These are phyloP conservation scores for Botrylloides violaceus DNA, from an alignment of 23 tunicate genomes.

Conservation along the genomic window DNA sequence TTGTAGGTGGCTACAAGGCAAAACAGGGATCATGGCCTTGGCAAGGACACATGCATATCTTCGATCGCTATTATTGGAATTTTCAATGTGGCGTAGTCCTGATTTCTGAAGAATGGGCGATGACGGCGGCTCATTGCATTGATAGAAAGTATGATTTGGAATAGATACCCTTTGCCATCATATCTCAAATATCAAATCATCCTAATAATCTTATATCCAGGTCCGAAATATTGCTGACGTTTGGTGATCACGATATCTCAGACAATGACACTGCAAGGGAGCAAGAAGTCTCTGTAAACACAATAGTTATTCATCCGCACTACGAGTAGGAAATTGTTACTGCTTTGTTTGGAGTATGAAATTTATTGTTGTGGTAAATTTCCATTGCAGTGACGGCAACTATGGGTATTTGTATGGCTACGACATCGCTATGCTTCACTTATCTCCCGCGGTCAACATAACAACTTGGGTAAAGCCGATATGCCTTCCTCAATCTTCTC, in stretches of 20 bases:
- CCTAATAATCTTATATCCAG: constrained; percentile 5
- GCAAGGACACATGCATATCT: constrained; percentile 3
- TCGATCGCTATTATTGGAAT: not conserved
- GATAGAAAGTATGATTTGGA: not conserved
- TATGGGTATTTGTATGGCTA: not conserved
- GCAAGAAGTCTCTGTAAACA: not conserved
- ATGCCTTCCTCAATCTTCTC: constrained; percentile 12
- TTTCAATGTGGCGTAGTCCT: constrained; percentile 2
- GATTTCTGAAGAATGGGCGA: constrained; percentile 13
- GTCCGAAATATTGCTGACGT: not conserved
- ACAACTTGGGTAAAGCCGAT: constrained; percentile 15
- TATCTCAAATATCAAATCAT: no score
- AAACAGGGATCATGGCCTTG: constrained; percentile 24
- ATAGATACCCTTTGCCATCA: not conserved
- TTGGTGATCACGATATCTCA: constrained; percentile 3
- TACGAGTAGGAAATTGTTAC: constrained; percentile 7
- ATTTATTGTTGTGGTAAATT: no score
- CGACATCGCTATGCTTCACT: constrained; percentile 12
- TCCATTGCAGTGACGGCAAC: not conserved
- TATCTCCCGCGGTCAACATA: not conserved
- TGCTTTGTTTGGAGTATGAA: no score
- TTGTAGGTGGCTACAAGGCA: constrained; percentile 16
- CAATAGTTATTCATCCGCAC: not conserved
- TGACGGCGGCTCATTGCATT: constrained; percentile 23
- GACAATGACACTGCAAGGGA: not conserved